These are phyloP conservation scores for Lasioglossum pauxillum DNA, from an alignment of 2,888 invertebrate genomes.

Conservation along the genomic window DNA sequence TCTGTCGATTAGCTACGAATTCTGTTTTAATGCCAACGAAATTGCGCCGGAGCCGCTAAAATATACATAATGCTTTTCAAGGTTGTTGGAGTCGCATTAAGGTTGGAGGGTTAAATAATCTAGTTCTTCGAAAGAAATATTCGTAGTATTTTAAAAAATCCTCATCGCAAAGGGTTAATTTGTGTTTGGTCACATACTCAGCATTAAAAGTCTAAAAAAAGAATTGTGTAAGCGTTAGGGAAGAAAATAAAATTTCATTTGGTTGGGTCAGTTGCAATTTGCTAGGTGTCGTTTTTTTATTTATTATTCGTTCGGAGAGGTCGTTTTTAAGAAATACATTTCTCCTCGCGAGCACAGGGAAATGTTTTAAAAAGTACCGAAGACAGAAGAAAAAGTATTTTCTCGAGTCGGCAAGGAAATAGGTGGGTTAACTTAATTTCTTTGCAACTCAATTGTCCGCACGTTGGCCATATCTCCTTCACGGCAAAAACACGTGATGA, in stretches of 20 bases:
- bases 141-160: too few relatives aligned
- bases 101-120: too few relatives aligned
- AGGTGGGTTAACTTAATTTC: background rate
- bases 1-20: background rate
- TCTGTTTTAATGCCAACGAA: background rate
- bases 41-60: background rate
- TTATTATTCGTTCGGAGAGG: background rate
- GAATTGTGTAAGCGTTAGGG: too few relatives aligned
- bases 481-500: conserved; percentile 3
- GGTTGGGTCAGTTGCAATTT: background rate
- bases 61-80: background rate
- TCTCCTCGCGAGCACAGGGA: background rate
- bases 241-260: too few relatives aligned
- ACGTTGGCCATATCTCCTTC: background rate
- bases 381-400: background rate
- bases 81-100: too few relatives aligned
- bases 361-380: background rate
- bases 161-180: too few relatives aligned
- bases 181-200: too few relatives aligned
- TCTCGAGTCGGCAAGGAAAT: background rate
- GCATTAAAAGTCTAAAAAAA: too few relatives aligned
- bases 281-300: background rate
- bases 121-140: too few relatives aligned
- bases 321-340: background rate
- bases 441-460: conserved; percentile 8